These are phyloP conservation scores for Lycocorax pyrrhopterus DNA, from an alignment of 2,113 vertebrate genomes.

Conservation along the genomic window DNA sequence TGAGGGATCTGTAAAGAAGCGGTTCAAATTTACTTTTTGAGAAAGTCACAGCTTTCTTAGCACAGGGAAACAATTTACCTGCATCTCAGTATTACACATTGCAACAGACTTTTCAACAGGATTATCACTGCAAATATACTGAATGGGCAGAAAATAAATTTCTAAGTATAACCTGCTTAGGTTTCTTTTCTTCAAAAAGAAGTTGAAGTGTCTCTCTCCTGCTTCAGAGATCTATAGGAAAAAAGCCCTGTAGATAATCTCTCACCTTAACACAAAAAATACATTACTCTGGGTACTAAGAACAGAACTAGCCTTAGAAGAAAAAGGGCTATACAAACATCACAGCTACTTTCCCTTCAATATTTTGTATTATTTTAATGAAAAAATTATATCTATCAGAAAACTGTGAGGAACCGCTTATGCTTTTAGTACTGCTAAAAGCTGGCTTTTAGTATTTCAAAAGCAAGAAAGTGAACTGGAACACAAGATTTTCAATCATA, in stretches of 20 bases:
- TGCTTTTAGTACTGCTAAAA: not conserved
- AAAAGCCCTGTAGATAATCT: not conserved
- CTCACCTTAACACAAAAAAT: not conserved
- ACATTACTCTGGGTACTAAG: not conserved
- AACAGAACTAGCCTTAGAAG: not conserved
- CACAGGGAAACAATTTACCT: not conserved
- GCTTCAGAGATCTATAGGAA: not conserved
- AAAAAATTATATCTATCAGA: not conserved
- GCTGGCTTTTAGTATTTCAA: not conserved
- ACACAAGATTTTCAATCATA: not conserved
- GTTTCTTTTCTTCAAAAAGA: not conserved
- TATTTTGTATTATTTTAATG: not conserved
- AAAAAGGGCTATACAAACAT: not conserved
- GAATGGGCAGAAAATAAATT: not conserved
- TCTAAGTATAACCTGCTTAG: not conserved
- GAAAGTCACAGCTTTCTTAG: not conserved
- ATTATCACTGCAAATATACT: not conserved
- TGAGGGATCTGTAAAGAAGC: conserved; percentile 88
- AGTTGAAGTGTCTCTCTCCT: not conserved
- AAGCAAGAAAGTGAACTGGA: not conserved
- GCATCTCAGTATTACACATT: not conserved
- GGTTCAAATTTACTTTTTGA: not conserved
- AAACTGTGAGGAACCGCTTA: not conserved
- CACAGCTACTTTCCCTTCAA: not conserved
- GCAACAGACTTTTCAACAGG: not conserved